These are phyloP conservation scores for Tretioscincus oriximinensis DNA, from an alignment of 2,113 vertebrate genomes.

Conservation along the genomic window DNA sequence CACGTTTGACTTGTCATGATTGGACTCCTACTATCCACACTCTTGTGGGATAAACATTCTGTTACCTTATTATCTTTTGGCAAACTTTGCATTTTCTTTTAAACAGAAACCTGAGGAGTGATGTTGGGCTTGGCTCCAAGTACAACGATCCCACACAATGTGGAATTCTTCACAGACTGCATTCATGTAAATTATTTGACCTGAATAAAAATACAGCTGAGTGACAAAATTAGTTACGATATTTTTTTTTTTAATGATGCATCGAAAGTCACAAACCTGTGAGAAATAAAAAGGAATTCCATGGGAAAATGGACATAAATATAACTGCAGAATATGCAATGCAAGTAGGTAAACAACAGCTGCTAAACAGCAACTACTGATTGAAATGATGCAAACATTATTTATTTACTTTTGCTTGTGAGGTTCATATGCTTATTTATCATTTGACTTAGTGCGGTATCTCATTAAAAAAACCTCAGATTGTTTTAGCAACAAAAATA, in stretches of 20 bases:
- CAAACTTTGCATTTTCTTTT: slow-evolving; percentile 1
- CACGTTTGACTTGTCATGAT: background rate
- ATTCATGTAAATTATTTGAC: background rate
- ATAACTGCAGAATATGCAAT: background rate
- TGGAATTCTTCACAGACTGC: background rate
- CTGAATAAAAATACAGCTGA: slow-evolving; percentile 3
- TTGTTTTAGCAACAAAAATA: too few relatives aligned
- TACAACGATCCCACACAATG: background rate
- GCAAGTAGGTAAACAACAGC: background rate
- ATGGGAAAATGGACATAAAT: background rate
- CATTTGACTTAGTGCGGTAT: background rate
- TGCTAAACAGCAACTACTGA: rapidly evolving
- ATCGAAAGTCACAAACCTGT: background rate
- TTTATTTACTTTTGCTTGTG: background rate
- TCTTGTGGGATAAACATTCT: background rate
- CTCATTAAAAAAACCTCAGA: too few relatives aligned
- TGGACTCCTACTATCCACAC: background rate
- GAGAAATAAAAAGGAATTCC: slow-evolving; percentile 21
- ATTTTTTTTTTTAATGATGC: slow-evolving; percentile 5
- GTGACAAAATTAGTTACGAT: background rate
- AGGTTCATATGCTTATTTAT: background rate
- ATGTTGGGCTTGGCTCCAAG: background rate
- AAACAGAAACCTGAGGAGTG: slow-evolving; percentile 57
- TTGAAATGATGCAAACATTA: background rate
- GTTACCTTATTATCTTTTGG: background rate